Base-by-base conservation (phyloP, 92 coral and sea anemone genomes). In the Chrysogorgia sp. region DNA sequence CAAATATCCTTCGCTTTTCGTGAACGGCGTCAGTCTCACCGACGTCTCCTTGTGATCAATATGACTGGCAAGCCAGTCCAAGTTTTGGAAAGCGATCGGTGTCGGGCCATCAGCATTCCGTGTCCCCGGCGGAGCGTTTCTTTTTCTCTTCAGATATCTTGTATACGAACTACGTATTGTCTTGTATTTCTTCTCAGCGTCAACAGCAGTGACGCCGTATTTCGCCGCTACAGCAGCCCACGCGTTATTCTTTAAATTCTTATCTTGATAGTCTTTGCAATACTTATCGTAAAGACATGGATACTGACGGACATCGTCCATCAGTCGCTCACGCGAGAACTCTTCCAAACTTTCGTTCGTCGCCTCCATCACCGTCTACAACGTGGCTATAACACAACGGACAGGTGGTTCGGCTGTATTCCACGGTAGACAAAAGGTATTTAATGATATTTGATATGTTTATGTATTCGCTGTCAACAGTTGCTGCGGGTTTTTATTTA, bases 301-400 rank as follows among this genome's bases (percentile, higher is more conserved):
- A 34, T 72, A 72, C n/a, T 72, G 79, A n/a, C 79, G 79, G 8
- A 72, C 59, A 14, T 72, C 79, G 59, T 72, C 79, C 79, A 72
- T 72, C 2, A 72, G 65, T 1, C 79, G 63, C 35, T 72, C 79
- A 1, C 79, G 47, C 10, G 79, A 52, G 65, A 72, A 72, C 17
- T 72, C 79, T 41, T 72, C 79, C 2, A 53, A 48, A 20, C 10
- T 6, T 7, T 34, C 34, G 10, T 53, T 33, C 25, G 37, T 34
- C 66, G 29, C 30, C 17, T 57, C 34, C 63, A 57, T 57, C 63
- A 31, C 1, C 31, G 30, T 23, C 1, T 8, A 23, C 9, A 57
- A 57, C 63, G 31, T 23, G 31, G 63, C 10, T 2, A 57, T 15
- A 57, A 57, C 63, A 57, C 63, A 57, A 19, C 63, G 17, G 2